These are phyloP conservation scores for Melangyna quadrimaculata DNA, from an alignment of 2,888 invertebrate genomes.

Conservation along the genomic window DNA sequence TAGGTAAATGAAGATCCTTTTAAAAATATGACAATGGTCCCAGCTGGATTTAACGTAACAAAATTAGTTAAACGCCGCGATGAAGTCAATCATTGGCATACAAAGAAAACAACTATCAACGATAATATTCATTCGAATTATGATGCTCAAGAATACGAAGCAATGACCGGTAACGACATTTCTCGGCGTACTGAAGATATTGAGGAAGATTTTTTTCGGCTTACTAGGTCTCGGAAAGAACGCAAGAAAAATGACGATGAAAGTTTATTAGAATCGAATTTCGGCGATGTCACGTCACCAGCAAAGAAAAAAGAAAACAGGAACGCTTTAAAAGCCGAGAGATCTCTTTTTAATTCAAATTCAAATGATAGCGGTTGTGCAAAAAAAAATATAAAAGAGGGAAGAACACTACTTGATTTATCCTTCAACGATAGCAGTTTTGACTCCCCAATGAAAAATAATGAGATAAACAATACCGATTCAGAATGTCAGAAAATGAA, in stretches of 20 bases:
- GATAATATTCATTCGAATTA: slow-evolving; percentile 52
- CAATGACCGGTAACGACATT: not conserved
- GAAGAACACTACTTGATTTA: not conserved
- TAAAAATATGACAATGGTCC: slow-evolving; percentile 72
- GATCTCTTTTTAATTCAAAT: not conserved
- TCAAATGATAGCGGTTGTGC: not conserved
- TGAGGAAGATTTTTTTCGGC: slow-evolving; percentile 67
- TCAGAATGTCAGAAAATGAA: too few species aligned
- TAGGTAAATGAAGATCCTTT: slow-evolving; percentile 49
- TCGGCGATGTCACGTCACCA: not conserved
- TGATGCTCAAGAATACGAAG: not conserved
- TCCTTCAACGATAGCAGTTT: not conserved
- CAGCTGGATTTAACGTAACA: slow-evolving; percentile 74
- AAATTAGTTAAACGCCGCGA: slow-evolving; percentile 72
- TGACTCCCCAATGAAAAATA: not conserved
- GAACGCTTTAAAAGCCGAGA: not conserved
- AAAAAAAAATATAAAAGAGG: not conserved
- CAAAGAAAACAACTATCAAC: slow-evolving; percentile 73
- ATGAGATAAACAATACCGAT: not conserved
- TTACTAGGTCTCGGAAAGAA: slow-evolving; percentile 65
- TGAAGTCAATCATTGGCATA: slow-evolving; percentile 75
- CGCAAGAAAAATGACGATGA: slow-evolving; percentile 42
- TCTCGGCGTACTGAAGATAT: slow-evolving; percentile 39
- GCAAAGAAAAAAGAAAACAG: not conserved
- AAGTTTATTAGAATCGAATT: slow-evolving; percentile 18